Conservation (phyloP, 2,113 vertebrate species). For the Periophthalmodon schlosseri region DNA sequence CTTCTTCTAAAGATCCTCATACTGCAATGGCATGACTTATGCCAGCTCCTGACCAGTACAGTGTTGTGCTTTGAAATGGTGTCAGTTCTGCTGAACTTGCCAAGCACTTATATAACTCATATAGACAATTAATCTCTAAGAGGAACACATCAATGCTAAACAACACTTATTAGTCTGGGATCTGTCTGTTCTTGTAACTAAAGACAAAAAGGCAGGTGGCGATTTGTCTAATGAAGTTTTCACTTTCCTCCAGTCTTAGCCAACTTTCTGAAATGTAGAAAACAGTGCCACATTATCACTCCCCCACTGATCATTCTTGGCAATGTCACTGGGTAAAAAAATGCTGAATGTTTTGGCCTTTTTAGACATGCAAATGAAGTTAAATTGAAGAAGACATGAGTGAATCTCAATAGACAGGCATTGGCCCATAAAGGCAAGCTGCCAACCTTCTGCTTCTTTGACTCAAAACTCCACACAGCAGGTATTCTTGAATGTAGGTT, state of each 20-base stretch:
- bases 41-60: not conserved
- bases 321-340: slow-evolving; percentile 29
- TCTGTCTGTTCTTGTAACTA: slow-evolving; percentile 48
- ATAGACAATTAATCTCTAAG: not conserved
- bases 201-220: slow-evolving; percentile 35
- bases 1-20: not conserved
- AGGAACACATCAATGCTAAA: slow-evolving; percentile 57
- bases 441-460: slow-evolving; percentile 45
- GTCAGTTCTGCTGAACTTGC: not conserved
- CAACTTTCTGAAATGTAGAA: slow-evolving; percentile 36
- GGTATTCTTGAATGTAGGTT: not conserved
- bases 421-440: slow-evolving; percentile 39
- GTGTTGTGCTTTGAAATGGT: not conserved
- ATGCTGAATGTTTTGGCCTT: slow-evolving; percentile 53
- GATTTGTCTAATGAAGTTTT: slow-evolving; percentile 14
- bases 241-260: not conserved
- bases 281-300: slow-evolving; percentile 33
- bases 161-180: slow-evolving; percentile 36
- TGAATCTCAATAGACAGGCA: slow-evolving; percentile 59
- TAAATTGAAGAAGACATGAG: slow-evolving; percentile 49
- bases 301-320: slow-evolving; percentile 50
- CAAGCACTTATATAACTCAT: not conserved
- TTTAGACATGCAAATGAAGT: slow-evolving; percentile 62
- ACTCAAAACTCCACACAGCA: slow-evolving; percentile 7
- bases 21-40: too few species aligned